Evolutionary conservation across 2,113 vertebrate species (phyloP).

Genomic region (Corythaixoides concolor): DNA sequence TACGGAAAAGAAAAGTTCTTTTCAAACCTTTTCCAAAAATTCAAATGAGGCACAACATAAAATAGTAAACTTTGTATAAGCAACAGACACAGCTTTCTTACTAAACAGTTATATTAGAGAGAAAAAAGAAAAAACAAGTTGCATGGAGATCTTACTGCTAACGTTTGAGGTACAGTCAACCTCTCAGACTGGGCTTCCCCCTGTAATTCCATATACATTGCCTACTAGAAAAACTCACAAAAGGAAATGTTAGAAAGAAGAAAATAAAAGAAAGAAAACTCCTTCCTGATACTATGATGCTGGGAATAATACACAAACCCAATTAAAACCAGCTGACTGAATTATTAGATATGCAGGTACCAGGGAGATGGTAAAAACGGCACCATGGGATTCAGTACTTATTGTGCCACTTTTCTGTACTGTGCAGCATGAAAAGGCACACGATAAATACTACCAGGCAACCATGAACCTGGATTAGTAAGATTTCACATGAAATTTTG

Average conservation of each 20-base stretch:
- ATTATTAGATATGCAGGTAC: neutral
- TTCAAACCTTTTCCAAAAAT: too few species aligned
- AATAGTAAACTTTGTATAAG: neutral
- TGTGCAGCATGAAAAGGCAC: neutral
- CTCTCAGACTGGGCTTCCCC: neutral
- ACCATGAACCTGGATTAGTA: neutral
- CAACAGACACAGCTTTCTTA: neutral
- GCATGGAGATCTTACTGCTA: neutral
- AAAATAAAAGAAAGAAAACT: neutral
- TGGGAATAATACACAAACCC: neutral
- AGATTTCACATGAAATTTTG: neutral
- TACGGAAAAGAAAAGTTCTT: neutral
- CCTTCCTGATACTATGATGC: accelerated
- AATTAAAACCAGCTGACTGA: neutral
- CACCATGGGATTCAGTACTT: neutral
- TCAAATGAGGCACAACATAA: neutral
- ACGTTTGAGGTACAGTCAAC: accelerated
- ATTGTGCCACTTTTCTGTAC: neutral
- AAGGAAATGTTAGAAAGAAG: neutral
- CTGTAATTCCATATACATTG: neutral
- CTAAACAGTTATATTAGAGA: neutral
- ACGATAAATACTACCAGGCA: neutral
- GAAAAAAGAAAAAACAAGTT: neutral
- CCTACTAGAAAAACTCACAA: neutral
- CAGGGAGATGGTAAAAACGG: neutral